phyloP scores from a whole-genome alignment of 2,113 vertebrate species.

The Mormoops blainvillei region DNA sequence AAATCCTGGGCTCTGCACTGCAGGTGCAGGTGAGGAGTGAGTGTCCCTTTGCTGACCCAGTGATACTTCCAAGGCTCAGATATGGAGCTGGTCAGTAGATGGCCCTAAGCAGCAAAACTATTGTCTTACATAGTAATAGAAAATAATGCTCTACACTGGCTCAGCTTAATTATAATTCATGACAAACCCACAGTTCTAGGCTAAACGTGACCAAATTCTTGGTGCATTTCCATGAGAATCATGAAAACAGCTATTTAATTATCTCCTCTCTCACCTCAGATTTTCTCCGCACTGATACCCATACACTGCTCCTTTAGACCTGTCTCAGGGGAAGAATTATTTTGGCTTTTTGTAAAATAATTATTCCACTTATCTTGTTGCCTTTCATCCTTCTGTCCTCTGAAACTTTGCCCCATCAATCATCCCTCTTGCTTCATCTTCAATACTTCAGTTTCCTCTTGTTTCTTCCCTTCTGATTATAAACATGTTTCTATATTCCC shows the following conservation, averaged over 20 bases:
- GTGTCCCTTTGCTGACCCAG: not conserved
- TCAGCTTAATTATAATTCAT: not conserved
- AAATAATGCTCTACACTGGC: not conserved
- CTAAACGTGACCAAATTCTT: not conserved
- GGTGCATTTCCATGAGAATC: not conserved
- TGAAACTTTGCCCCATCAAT: not conserved
- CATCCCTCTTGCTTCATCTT: not conserved
- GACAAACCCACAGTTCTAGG: not conserved
- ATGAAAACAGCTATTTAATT: not conserved
- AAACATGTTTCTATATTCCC: not conserved
- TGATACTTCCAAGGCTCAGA: not conserved
- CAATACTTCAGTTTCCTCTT: not conserved
- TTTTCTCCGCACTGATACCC: not conserved
- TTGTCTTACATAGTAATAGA: not conserved
- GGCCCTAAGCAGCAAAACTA: not conserved
- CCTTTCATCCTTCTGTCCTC: slow-evolving; percentile 17
- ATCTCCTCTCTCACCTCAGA: not conserved
- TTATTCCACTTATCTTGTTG: slow-evolving; percentile 18
- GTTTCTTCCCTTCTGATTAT: slow-evolving; percentile 1
- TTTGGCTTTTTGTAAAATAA: slow-evolving; percentile 45
- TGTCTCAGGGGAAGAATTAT: slow-evolving; percentile 20
- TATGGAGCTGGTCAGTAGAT: not conserved
- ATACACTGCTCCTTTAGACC: not conserved
- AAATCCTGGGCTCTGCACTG: rapidly evolving
- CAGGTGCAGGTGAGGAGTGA: not conserved